Conservation (phyloP, 2,797 vertebrate genomes). For the Luscinia luscinia region DNA sequence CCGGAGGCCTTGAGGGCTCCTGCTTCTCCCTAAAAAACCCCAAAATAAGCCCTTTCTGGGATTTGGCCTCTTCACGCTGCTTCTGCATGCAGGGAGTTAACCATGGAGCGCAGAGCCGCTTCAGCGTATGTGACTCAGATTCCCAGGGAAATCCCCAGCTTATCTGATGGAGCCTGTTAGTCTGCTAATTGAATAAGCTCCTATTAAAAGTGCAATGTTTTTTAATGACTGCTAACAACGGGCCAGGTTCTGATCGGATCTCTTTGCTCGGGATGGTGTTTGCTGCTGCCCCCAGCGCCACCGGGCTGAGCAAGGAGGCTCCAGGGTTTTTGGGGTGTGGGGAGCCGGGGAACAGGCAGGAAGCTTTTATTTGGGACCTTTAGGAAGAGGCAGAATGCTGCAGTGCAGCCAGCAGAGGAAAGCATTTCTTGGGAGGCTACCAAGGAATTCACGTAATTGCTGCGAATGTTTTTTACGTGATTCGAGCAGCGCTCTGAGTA, state of each 20-base stretch:
- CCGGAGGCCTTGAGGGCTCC: not conserved
- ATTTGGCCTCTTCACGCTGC: not conserved
- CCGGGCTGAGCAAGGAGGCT: not conserved
- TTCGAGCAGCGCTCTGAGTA: not conserved
- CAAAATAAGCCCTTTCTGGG: not conserved
- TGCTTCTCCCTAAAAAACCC: not conserved
- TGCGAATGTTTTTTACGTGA: not conserved
- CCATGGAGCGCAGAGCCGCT: not conserved
- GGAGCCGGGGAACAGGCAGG: not conserved
- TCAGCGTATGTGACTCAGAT: constrained; percentile 47
- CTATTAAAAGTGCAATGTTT: constrained; percentile 58
- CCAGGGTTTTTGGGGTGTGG: not conserved
- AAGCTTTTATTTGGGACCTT: not conserved
- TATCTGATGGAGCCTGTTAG: constrained; percentile 64
- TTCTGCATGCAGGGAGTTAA: constrained; percentile 15
- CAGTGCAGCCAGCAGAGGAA: not conserved
- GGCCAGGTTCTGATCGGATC: constrained; percentile 49
- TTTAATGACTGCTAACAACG: constrained; percentile 63
- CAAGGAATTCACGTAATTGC: not conserved
- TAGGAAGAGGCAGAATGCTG: not conserved
- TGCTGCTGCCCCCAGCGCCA: not conserved
- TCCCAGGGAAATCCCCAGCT: constrained; percentile 65
- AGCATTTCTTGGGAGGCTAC: not conserved
- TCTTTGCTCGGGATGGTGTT: not conserved
- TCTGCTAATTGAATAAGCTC: constrained; percentile 69